Evolutionary conservation across 2,888 invertebrate species (phyloP), one percentile per base, ranked within the genome.

Genomic region (Tholera decimalis): DNA sequence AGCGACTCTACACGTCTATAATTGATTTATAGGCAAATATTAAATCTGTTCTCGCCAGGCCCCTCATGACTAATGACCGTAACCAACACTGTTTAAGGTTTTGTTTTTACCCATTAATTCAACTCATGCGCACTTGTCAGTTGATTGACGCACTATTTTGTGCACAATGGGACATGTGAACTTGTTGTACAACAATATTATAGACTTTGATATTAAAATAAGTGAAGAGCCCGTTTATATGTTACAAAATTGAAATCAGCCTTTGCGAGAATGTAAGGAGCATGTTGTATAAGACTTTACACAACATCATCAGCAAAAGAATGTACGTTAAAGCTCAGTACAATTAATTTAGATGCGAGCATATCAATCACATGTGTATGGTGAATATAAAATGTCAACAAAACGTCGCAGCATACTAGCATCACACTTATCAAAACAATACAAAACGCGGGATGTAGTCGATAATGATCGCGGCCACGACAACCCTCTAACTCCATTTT

Each of bases 21-120:
- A 93, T 93, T 93, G 93, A 93, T 94, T 93, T 93, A 93, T 93
- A 93, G 93, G 93, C 91, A 93, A 93, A 94, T 94, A 93, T 93
- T 93, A 93, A 92, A 92, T 92, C 92, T 92, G 91, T 93, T 94
- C 93, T 91, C 93, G 90, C 93, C 90, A 87, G 86, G 89, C 81
- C 73, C 84, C 78, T 76, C 59, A 85, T 93, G 92, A 93, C 86
- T 93, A 90, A 94, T 94, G 92, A 89, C 91, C 89, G 83, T 74
- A 82, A 73, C 87, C 82, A 85, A 87, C 85, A 85, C 85, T 88
- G 87, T 86, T 91, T 85, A 85, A 88, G 87, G 86, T 91, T 91
- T 89, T 89, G 87, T 91, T 91, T 90, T 89, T 88, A 88, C 85
- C 84, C 85, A 86, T 88, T 87, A 86, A 88, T 88, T 85, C 88